Percentiles rank a stretch among this genome's conserved stretches.
Evolutionary conservation across 2,113 vertebrate genomes (phyloP).

Genomic region (Labrus mixtus): DNA sequence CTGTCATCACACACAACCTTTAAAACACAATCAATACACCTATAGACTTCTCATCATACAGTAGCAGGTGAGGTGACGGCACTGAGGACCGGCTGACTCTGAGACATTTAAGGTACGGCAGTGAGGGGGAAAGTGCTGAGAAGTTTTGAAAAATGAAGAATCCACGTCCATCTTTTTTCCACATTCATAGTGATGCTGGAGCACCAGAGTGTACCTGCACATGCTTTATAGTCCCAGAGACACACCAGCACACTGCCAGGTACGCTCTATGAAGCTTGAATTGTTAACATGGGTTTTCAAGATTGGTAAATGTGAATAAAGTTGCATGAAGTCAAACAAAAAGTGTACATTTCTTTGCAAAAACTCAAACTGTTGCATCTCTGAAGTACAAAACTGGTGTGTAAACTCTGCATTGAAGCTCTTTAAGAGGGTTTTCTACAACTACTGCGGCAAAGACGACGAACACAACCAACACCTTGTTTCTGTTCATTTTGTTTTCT

Average conservation of each 20-base stretch:
- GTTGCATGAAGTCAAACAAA: neutral
- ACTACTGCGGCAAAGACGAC: no score
- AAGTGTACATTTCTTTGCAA: neutral
- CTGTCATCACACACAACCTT: conserved; percentile 12
- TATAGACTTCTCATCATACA: neutral
- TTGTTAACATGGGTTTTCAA: neutral
- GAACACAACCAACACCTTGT: no score
- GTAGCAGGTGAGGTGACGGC: conserved; percentile 6
- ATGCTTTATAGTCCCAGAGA: neutral
- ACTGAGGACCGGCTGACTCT: conserved; percentile 18
- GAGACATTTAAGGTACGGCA: conserved; percentile 62
- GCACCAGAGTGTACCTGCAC: conserved; percentile 14
- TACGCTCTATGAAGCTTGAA: neutral
- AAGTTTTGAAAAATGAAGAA: conserved; percentile 34
- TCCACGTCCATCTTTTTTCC: neutral
- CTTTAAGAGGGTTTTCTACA: no score
- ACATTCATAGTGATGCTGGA: conserved; percentile 56
- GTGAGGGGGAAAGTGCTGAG: conserved; percentile 71
- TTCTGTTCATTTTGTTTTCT: no score
- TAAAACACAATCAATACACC: conserved; percentile 12
- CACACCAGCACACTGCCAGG: no score
- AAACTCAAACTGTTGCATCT: neutral
- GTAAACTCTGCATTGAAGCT: no score
- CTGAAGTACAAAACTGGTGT: neutral
- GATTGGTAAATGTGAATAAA: neutral